Evolutionary conservation across 2,888 invertebrate species (phyloP).

Genomic region (Aproaerema taeniolella): DNA sequence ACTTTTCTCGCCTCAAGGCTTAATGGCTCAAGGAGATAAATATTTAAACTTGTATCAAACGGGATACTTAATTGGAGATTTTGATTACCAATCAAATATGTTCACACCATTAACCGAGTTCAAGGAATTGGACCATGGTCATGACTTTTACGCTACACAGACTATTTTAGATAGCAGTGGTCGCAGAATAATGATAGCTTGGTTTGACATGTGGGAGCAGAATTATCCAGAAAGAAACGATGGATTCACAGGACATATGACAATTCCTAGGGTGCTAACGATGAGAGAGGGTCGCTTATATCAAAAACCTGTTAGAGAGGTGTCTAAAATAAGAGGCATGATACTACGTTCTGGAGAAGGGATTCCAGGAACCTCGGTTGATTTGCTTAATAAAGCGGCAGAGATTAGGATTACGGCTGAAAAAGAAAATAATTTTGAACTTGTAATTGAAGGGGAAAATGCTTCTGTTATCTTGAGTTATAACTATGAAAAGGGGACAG

Average conservation of each 20-base stretch:
- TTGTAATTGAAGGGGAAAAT: slow-evolving; percentile 36
- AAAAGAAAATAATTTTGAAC: slow-evolving; percentile 25
- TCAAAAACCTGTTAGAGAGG: slow-evolving; percentile 44
- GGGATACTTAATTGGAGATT: slow-evolving; percentile 63
- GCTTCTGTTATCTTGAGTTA: slow-evolving; percentile 38
- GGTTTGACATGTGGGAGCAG: slow-evolving; percentile 66
- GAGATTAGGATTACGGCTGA: slow-evolving; percentile 37
- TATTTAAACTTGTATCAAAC: slow-evolving; percentile 53
- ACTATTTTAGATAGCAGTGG: slow-evolving; percentile 36
- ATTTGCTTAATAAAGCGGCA: slow-evolving; percentile 38
- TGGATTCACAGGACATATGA: slow-evolving; percentile 60
- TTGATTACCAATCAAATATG: slow-evolving; percentile 40
- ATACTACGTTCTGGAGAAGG: slow-evolving; percentile 29
- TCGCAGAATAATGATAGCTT: slow-evolving; percentile 50
- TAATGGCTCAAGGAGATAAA: slow-evolving; percentile 44
- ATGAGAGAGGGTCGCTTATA: slow-evolving; percentile 31
- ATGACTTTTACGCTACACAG: slow-evolving; percentile 68
- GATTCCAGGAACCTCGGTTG: slow-evolving; percentile 13
- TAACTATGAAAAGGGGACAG: slow-evolving; percentile 25
- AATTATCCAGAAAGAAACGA: slow-evolving; percentile 49
- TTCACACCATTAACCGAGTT: slow-evolving; percentile 44
- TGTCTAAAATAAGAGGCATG: slow-evolving; percentile 24
- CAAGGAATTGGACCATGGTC: slow-evolving; percentile 51
- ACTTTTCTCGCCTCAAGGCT: slow-evolving; percentile 62
- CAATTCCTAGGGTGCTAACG: slow-evolving; percentile 46